phyloP scores from a whole-genome alignment of 2,113 vertebrate genomes.

The Leucosticte australis region DNA sequence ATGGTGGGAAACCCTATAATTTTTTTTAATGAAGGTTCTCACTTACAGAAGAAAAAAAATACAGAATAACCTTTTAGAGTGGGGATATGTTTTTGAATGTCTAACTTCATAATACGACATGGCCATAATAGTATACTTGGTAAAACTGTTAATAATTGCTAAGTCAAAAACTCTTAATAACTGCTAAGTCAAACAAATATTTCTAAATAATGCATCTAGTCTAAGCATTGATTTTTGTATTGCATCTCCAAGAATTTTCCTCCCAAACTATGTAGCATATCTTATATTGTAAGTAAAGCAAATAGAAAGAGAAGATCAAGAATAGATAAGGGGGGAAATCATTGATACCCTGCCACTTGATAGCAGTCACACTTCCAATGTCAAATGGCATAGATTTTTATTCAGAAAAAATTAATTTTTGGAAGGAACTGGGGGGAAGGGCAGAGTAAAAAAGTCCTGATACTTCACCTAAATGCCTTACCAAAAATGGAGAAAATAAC shows the following conservation, averaged over 20 bases:
- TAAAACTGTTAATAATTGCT: background rate
- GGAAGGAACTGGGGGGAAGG: accelerated
- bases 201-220: background rate
- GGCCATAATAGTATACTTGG: background rate
- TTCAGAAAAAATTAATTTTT: background rate
- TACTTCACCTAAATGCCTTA: background rate
- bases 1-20: background rate
- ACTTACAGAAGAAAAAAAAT: background rate
- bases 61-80: background rate
- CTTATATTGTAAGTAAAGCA: background rate
- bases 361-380: background rate
- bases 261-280: background rate
- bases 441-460: background rate
- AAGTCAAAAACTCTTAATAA: background rate
- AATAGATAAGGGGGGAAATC: background rate
- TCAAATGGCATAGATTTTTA: background rate
- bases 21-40: background rate
- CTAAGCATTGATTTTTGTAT: background rate
- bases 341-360: background rate
- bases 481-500: background rate
- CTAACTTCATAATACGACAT: background rate
- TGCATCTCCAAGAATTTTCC: background rate
- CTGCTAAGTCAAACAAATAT: background rate
- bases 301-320: background rate
- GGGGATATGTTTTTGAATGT: background rate